These are phyloP conservation scores for Osmerus eperlanus DNA, from an alignment of 2,113 vertebrate genomes.

Conservation along the genomic window DNA sequence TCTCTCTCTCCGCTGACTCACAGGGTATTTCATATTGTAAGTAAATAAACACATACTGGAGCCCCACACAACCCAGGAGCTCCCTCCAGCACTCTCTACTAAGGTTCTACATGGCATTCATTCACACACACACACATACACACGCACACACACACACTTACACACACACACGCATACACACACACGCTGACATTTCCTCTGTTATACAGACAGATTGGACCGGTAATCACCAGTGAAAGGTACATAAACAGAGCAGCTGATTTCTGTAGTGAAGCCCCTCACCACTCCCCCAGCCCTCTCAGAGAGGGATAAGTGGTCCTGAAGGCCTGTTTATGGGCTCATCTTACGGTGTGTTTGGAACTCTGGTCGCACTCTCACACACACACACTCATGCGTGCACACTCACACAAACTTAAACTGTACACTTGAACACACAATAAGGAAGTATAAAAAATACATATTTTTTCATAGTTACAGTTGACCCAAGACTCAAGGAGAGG, in stretches of 20 bases:
- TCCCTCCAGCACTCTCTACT: conserved; percentile 48
- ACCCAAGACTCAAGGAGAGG: conserved; percentile 35
- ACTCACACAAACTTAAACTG: neutral
- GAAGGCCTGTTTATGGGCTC: conserved; percentile 86
- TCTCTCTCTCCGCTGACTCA: conserved; percentile 49
- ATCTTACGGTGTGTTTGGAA: conserved; percentile 83
- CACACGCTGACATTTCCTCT: conserved; percentile 56
- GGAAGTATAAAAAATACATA: neutral
- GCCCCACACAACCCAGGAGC: conserved; percentile 49
- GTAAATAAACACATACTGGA: conserved; percentile 68
- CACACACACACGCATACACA: conserved; percentile 19
- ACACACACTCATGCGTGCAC: neutral
- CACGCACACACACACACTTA: conserved; percentile 58
- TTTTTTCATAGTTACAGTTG: neutral
- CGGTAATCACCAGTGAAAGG: conserved; percentile 83
- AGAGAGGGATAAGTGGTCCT: conserved; percentile 77
- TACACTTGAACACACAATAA: neutral
- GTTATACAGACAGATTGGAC: conserved; percentile 71
- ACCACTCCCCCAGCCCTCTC: conserved; percentile 34
- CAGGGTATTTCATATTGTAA: conserved; percentile 35
- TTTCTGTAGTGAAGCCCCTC: conserved; percentile 68
- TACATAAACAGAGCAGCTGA: conserved; percentile 83
- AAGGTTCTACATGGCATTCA: conserved; percentile 44
- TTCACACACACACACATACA: conserved; percentile 40
- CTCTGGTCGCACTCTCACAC: conserved; percentile 61